Conservation (phyloP, 2,797 vertebrate species). For the Kryptolebias ocellatus region DNA sequence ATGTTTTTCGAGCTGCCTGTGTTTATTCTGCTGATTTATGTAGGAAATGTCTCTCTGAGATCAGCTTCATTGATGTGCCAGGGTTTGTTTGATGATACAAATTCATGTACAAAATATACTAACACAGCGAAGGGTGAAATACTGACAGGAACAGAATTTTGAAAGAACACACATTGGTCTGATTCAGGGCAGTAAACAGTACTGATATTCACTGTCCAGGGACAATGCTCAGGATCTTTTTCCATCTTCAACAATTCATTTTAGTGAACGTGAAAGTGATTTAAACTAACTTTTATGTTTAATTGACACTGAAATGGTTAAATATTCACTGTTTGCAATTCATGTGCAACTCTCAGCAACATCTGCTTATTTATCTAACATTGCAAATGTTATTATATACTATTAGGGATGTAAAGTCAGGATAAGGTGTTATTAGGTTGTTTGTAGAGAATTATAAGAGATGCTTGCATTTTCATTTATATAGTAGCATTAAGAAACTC, state of each 20-base stretch:
- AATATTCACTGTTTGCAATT: neutral
- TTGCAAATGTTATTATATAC: neutral
- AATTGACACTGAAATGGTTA: neutral
- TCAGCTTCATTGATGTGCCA: slow-evolving; percentile 81
- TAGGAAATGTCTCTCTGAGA: slow-evolving; percentile 76
- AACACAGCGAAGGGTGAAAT: slow-evolving; percentile 73
- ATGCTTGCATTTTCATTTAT: neutral
- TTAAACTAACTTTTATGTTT: neutral
- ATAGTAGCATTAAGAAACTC: neutral
- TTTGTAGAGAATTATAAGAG: neutral
- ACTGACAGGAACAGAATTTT: slow-evolving; percentile 68
- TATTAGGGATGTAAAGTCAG: neutral
- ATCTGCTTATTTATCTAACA: neutral
- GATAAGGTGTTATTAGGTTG: neutral
- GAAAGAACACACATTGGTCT: slow-evolving; percentile 70
- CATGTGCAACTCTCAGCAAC: neutral
- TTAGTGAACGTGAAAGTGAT: neutral
- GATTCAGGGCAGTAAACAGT: slow-evolving; percentile 67
- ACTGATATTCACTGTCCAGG: slow-evolving; percentile 67
- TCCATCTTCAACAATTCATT: slow-evolving; percentile 42
- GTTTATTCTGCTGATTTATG: slow-evolving; percentile 85
- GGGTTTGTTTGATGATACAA: slow-evolving; percentile 80
- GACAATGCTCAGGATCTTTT: slow-evolving; percentile 42
- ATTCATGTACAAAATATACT: slow-evolving; percentile 77
- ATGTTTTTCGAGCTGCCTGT: slow-evolving; percentile 77